Conservation (phyloP, 2,888 invertebrate species). For the Dorcus parallelipipedus region DNA sequence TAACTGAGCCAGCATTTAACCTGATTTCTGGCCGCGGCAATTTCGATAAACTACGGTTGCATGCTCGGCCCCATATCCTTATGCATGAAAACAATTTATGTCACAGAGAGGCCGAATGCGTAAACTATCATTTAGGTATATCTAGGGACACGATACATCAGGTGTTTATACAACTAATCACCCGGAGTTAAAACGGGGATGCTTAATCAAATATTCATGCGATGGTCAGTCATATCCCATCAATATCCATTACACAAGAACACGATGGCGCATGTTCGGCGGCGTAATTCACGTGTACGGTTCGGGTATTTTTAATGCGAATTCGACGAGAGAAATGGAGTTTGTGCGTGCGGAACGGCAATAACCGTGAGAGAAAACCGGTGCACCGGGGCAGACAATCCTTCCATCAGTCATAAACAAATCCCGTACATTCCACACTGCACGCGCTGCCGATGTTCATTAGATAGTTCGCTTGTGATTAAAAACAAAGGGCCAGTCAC, state of each 20-base stretch:
- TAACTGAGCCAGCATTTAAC: too few relatives aligned
- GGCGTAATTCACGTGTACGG: conserved; percentile 34
- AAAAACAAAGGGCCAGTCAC: conserved; percentile 26
- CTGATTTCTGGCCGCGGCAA: too few relatives aligned
- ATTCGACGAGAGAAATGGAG: conserved; percentile 36
- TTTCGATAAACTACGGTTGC: too few relatives aligned
- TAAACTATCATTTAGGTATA: conserved; percentile 11
- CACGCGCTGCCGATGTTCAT: conserved; percentile 24
- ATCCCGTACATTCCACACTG: conserved; percentile 27
- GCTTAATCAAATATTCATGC: conserved; percentile 38
- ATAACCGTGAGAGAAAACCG: conserved; percentile 35
- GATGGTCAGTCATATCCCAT: conserved; percentile 28
- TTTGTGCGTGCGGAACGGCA: conserved; percentile 38
- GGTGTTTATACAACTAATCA: conserved; percentile 26
- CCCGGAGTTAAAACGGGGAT: conserved; percentile 27
- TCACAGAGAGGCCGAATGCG: conserved; percentile 1
- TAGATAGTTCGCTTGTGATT: conserved; percentile 27
- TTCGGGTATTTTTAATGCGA: conserved; percentile 34
- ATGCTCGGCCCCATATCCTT: neutral
- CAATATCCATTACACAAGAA: conserved; percentile 36
- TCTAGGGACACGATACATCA: conserved; percentile 14
- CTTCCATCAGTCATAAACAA: conserved; percentile 30
- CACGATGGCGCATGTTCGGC: conserved; percentile 33
- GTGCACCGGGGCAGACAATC: conserved; percentile 34
- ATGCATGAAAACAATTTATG: conserved; percentile 13